A percentile compares a stretch with the other conserved stretches of the same genome.
Evolutionary conservation across 1,140 invertebrate species (phyloP).

Genomic region (Dysdera silvatica): DNA sequence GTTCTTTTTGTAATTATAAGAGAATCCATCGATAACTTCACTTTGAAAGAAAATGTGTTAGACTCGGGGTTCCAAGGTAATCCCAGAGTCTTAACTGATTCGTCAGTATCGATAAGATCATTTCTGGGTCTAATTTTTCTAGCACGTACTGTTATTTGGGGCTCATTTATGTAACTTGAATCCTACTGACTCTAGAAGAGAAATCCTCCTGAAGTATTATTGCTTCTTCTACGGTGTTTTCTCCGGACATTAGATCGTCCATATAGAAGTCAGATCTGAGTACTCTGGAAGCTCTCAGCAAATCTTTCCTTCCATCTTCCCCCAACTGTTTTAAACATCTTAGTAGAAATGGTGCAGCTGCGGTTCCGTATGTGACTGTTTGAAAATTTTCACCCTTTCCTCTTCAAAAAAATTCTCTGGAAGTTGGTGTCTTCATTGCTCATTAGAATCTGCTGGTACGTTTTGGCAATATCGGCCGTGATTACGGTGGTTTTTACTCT

Average conservation of each 20-base stretch:
- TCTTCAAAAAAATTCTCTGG: slow-evolving; percentile 45
- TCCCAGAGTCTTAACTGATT: slow-evolving; percentile 20
- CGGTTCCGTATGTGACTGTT: slow-evolving; percentile 40
- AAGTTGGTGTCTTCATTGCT: slow-evolving; percentile 38
- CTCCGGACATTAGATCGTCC: slow-evolving; percentile 35
- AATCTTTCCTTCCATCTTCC: slow-evolving; percentile 30
- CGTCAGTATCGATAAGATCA: neutral
- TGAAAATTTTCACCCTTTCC: slow-evolving; percentile 32
- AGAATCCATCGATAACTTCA: neutral
- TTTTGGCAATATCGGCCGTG: slow-evolving; percentile 42
- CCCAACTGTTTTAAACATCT: slow-evolving; percentile 35
- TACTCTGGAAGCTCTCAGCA: slow-evolving; percentile 24
- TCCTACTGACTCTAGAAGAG: slow-evolving; percentile 29
- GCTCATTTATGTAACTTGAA: slow-evolving; percentile 41
- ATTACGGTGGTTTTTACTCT: slow-evolving; percentile 33
- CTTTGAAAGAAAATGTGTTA: slow-evolving; percentile 13
- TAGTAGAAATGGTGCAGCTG: slow-evolving; percentile 38
- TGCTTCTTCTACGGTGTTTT: slow-evolving; percentile 21
- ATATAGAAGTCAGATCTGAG: slow-evolving; percentile 33
- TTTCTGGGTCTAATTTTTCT: neutral
- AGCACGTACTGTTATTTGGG: slow-evolving; percentile 35
- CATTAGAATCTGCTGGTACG: slow-evolving; percentile 43
- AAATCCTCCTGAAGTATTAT: slow-evolving; percentile 17
- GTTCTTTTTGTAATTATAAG: slow-evolving; percentile 33
- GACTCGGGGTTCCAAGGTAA: slow-evolving; percentile 5